A percentile compares a stretch with the other conserved stretches of the same genome.
Evolutionary conservation across 2,113 vertebrate genomes (phyloP).

Genomic region (Strix uralensis): DNA sequence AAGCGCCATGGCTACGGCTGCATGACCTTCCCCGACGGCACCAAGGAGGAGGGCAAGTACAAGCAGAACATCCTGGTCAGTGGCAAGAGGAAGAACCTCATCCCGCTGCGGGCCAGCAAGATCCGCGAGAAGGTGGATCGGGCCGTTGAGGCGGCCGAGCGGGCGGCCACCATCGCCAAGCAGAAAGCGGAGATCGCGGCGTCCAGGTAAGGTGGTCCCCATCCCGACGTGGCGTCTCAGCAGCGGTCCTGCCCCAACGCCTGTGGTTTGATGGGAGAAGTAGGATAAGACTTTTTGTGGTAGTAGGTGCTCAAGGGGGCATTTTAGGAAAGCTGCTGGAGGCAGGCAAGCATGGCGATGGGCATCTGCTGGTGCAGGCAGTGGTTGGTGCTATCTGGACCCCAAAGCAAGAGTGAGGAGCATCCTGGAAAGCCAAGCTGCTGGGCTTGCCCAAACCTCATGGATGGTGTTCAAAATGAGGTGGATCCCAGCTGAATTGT

Average conservation of each 20-base stretch:
- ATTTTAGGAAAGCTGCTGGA: not conserved
- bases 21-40: constrained; percentile 95
- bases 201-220: constrained; percentile 80
- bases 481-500: not conserved
- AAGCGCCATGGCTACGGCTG: constrained; percentile 95
- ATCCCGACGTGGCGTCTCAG: rapidly evolving
- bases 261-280: not conserved
- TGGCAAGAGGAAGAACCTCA: constrained; percentile 96
- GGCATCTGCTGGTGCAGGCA: rapidly evolving
- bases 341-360: rapidly evolving
- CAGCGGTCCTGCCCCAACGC: rapidly evolving
- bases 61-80: constrained; percentile 95
- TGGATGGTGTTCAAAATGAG: rapidly evolving
- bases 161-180: constrained; percentile 92
- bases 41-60: constrained; percentile 98
- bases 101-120: constrained; percentile 95
- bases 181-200: constrained; percentile 97
- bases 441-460: not conserved
- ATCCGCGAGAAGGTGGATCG: constrained; percentile 98
- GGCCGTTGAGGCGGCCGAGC: constrained; percentile 88
- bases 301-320: rapidly evolving
- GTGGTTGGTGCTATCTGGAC: rapidly evolving
- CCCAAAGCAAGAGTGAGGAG: rapidly evolving
- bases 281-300: not conserved
- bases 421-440: not conserved